phyloP scores from a whole-genome alignment of 2,888 invertebrate species.

The Stenurella melanura region DNA sequence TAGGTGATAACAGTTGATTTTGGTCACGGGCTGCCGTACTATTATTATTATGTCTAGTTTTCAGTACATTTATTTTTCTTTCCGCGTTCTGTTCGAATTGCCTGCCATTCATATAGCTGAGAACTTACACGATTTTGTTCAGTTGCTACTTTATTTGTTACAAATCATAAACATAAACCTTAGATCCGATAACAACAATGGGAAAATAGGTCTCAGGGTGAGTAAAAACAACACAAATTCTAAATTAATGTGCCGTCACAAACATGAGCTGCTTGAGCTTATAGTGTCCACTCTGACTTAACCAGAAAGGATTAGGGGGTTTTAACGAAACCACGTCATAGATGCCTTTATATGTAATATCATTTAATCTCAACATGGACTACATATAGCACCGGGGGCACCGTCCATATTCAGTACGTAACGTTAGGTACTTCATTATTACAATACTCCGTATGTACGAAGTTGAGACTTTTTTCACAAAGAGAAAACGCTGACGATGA shows the following conservation, averaged over 20 bases:
- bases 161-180: neutral
- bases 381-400: neutral
- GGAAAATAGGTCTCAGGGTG: neutral
- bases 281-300: slow-evolving; percentile 1
- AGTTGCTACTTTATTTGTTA: neutral
- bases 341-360: neutral
- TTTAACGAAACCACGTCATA: neutral
- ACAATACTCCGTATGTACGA: too few relatives aligned
- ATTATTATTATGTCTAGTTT: too few relatives aligned
- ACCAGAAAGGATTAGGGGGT: neutral
- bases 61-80: too few relatives aligned
- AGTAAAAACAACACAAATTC: slow-evolving; percentile 3
- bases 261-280: neutral
- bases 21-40: too few relatives aligned
- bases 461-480: too few relatives aligned
- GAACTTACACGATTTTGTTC: neutral
- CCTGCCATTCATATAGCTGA: too few relatives aligned
- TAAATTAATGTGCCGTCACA: slow-evolving; percentile 1
- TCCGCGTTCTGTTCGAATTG: too few relatives aligned
- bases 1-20: too few relatives aligned
- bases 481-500: too few relatives aligned
- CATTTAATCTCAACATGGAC: neutral
- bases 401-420: neutral
- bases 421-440: neutral
- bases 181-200: neutral